Evolutionary conservation across 2,888 invertebrate genomes (phyloP).

Genomic region (Meiosimyza platycephala): DNA sequence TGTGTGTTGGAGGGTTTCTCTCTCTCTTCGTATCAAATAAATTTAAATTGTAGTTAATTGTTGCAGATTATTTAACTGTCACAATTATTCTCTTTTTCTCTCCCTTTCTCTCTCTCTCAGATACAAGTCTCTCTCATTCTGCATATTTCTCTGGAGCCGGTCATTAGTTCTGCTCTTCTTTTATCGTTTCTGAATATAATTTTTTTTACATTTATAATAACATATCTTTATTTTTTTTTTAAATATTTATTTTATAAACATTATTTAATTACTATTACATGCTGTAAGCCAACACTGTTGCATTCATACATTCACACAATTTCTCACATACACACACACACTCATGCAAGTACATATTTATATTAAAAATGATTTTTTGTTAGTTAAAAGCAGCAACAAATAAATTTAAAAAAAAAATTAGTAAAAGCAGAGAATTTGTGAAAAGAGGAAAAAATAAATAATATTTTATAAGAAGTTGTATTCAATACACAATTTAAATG

Average conservation of each 20-base stretch:
- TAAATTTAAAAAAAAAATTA: background rate
- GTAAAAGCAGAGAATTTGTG: slow-evolving; percentile 28
- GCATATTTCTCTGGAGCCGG: slow-evolving; percentile 36
- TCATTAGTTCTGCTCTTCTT: slow-evolving; percentile 27
- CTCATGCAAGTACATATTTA: slow-evolving; percentile 25
- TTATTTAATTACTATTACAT: slow-evolving; percentile 28
- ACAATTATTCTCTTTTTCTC: slow-evolving; percentile 19
- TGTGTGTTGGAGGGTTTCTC: background rate
- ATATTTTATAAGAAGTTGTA: slow-evolving; percentile 31
- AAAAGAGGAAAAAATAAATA: slow-evolving; percentile 5
- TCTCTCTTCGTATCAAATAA: background rate
- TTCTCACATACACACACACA: slow-evolving; percentile 18
- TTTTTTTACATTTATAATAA: slow-evolving; percentile 29
- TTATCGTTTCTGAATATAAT: slow-evolving; percentile 27
- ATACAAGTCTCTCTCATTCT: slow-evolving; percentile 35
- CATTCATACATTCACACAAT: slow-evolving; percentile 8
- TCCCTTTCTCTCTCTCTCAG: slow-evolving; percentile 32
- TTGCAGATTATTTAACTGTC: slow-evolving; percentile 5
- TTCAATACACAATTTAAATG: slow-evolving; percentile 7
- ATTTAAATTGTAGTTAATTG: slow-evolving; percentile 5
- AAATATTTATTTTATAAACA: slow-evolving; percentile 36
- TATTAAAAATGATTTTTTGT: slow-evolving; percentile 21
- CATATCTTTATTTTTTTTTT: slow-evolving; percentile 35
- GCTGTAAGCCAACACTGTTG: slow-evolving; percentile 18
- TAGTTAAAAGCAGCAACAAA: slow-evolving; percentile 23